A percentile compares a stretch with the other conserved stretches of the same genome.
phyloP scores from a whole-genome alignment of 2,113 vertebrate genomes.

The Neotoma lepida region DNA sequence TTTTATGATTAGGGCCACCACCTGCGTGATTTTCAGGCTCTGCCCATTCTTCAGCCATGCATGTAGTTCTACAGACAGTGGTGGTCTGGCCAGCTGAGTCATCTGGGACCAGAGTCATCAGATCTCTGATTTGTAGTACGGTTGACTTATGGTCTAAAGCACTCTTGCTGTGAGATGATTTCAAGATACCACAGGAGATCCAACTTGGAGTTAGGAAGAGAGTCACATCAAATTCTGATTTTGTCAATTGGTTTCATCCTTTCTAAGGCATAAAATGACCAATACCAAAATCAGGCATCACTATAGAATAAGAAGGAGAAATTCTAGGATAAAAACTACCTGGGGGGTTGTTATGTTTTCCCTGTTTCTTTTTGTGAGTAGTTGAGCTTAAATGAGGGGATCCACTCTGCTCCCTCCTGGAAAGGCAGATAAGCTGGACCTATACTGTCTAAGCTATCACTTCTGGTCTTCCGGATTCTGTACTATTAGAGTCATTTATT shows the following conservation, averaged over 20 bases:
- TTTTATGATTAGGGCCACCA: neutral
- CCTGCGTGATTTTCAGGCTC: neutral
- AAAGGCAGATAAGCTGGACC: neutral
- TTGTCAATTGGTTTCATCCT: constrained; percentile 14
- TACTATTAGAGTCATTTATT: neutral
- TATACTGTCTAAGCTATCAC: neutral
- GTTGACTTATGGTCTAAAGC: neutral
- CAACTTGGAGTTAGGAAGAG: constrained; percentile 15
- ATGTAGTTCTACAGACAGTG: neutral
- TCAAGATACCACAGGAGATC: neutral
- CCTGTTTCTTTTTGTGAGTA: neutral
- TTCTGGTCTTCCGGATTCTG: neutral
- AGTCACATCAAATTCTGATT: neutral
- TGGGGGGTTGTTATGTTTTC: neutral
- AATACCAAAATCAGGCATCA: neutral
- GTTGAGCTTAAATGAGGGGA: neutral
- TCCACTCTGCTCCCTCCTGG: neutral
- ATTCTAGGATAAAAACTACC: neutral
- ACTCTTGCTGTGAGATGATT: neutral
- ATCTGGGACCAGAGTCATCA: neutral
- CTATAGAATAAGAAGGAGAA: neutral
- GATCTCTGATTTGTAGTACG: neutral
- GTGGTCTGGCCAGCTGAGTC: neutral
- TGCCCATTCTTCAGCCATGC: neutral
- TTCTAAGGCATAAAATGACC: neutral